Base-by-base conservation (phyloP, 2,888 invertebrate genomes). In the Nomada ferruginata region DNA sequence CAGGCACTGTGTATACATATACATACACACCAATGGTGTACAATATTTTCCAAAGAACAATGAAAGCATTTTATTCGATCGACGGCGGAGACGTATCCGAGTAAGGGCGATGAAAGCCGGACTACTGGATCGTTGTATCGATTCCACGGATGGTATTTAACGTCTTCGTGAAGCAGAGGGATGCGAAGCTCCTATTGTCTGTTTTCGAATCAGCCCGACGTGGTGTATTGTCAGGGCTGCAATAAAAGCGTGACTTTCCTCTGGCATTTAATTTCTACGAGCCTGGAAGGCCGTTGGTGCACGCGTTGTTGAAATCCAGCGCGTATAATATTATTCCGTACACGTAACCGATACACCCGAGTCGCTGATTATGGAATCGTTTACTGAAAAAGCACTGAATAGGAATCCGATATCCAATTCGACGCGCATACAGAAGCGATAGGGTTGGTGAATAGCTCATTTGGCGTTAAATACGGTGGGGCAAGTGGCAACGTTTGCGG, bases 331-430 rank as follows among this genome's bases (percentile, higher is more conserved):
- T 74, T 78, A 83, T 82, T 77, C 82, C 26, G 68, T 26, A 63
- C 81, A 74, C 77, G 83, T 78, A 74, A 42, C 66, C 76, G 68
- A 80, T 80, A 76, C 60, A 63, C 53, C 18, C n/a, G 23, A 47
- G 10, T 36, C 29, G 26, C 60, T 75, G 83, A 78, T 82, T 82
- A 82, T 75, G 52, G 57, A 75, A 79, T 82, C 82, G 71, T 75
- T 75, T 70, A 68, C 73, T 36, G 81, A 63, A 73, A 83, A 83
- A 81, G 80, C 55, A 18, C 42, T 47, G 71, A 78, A 82, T 68
- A 64, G 78, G 52, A 78, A 72, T 71, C 66, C 75, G 74, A 83
- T 81, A 81, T 74, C 57, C 70, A 76, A 73, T 83, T 83, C 57
- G 81, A 23, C 15, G 64, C 52, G 78, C 70, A 75, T 59, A 50